Evolutionary conservation across 2,797 vertebrate species (phyloP).

Genomic region (Xenentodon cancila): DNA sequence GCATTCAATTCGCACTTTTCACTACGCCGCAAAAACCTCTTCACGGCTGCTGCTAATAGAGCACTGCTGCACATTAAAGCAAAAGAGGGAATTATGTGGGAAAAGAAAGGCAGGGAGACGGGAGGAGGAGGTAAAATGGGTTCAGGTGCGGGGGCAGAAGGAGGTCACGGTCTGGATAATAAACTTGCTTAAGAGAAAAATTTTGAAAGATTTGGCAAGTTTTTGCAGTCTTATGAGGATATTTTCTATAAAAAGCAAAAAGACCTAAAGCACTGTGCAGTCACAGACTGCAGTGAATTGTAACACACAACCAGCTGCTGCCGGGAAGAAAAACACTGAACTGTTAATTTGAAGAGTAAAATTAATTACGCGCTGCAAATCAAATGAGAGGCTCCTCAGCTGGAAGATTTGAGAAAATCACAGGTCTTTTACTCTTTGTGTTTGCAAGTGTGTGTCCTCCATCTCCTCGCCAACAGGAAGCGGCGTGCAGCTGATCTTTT

Average conservation of each 20-base stretch:
- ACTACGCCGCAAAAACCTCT: conserved; percentile 20
- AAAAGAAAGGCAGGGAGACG: neutral
- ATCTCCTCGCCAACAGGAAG: conserved; percentile 73
- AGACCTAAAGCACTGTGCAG: neutral
- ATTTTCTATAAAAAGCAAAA: neutral
- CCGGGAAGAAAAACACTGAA: conserved; percentile 8
- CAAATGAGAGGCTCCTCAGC: conserved; percentile 47
- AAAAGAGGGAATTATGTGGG: conserved; percentile 12
- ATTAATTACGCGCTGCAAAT: conserved; percentile 34
- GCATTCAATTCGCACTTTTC: conserved; percentile 57
- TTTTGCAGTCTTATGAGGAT: neutral
- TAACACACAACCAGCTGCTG: conserved; percentile 20
- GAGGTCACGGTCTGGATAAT: conserved; percentile 12
- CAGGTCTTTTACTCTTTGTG: conserved; percentile 49
- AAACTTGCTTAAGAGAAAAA: conserved; percentile 23
- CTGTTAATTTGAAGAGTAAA: conserved; percentile 29
- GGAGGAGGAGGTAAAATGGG: neutral
- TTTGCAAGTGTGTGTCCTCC: conserved; percentile 49
- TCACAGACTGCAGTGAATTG: neutral
- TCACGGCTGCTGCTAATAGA: conserved; percentile 46
- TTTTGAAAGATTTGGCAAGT: too few relatives aligned
- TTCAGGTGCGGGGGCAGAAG: conserved; percentile 14
- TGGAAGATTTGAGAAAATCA: conserved; percentile 59
- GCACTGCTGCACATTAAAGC: conserved; percentile 27
- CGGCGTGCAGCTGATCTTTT: conserved; percentile 78